Base-by-base conservation (phyloP, 1,140 invertebrate genomes). In the Drosophila ficusphila region DNA sequence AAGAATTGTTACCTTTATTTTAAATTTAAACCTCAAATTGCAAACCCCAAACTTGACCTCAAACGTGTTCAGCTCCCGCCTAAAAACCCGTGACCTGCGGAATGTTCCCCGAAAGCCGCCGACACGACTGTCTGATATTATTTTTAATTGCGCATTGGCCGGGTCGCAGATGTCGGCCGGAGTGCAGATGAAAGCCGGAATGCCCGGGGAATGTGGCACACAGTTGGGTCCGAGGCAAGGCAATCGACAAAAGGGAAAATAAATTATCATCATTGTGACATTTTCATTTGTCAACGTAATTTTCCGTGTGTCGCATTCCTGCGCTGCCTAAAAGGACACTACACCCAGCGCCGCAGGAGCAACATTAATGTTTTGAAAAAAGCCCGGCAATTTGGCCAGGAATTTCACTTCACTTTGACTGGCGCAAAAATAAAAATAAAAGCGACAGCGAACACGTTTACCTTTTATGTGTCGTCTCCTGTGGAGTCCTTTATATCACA, bases 181-280 rank as follows among this genome's bases (percentile, higher is more conserved):
- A 7, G 36, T 9, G 38, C 23, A 74, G 64, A 79, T 79, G 79
- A 83, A 85, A 83, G 81, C 42, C 34, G 70, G 61, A 86, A 85
- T 81, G 54, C 56, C 54, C 27, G 44, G 56, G 68, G 72, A 76
- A 74, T 65, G 42, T 49, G 56, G 34, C 33, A 36, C 44, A 31
- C 53, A 61, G 56, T 62, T 74, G 56, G 39, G 56, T 47, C 70
- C 70, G 44, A 41, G 75, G 70, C 49, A 39, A 42, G 57, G 54
- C 72, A 76, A 85, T 86, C 83, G 81, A 76, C 82, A 77, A 81
- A 52, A 81, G 82, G 57, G 72, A 88, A 86, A 81, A 86, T 88
- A 86, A 86, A 86, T 86, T 86, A 86, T 86, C 81, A 86, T 86
- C 82, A 88, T 74, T 81, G 76, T 86, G 81, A 86, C 81, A 86